phyloP scores from a whole-genome alignment of 2,888 invertebrate genomes.

The Lasioglossum calceatum region DNA sequence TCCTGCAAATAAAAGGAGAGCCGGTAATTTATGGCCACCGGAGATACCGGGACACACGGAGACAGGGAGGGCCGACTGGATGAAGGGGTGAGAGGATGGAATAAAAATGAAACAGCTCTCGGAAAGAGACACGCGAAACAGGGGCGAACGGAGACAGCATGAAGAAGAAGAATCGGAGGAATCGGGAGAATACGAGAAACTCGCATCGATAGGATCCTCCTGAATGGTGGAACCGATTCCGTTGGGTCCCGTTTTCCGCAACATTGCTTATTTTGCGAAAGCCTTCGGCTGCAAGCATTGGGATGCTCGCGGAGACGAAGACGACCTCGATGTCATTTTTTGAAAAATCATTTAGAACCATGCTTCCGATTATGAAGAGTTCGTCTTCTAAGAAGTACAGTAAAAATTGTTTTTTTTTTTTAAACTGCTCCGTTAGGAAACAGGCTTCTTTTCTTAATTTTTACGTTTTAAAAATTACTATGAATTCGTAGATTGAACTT shows the following conservation, averaged over 20 bases:
- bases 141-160: background rate
- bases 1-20: conserved; percentile 70
- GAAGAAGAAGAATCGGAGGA: background rate
- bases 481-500: background rate
- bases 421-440: background rate
- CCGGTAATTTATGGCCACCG: conserved; percentile 68
- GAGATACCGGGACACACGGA: conserved; percentile 59
- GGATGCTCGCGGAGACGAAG: background rate
- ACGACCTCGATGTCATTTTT: too few species aligned
- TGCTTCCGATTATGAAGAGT: background rate
- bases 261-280: background rate
- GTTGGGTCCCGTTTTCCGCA: background rate
- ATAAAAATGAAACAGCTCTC: conserved; percentile 50
- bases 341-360: background rate
- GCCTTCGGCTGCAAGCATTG: background rate
- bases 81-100: conserved; percentile 40
- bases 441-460: background rate
- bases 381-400: background rate
- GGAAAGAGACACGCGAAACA: background rate
- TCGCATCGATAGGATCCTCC: background rate
- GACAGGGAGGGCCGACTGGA: conserved; percentile 48
- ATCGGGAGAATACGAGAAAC: background rate
- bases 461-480: background rate
- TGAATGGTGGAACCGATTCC: background rate
- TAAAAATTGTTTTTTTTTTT: background rate